A percentile compares a stretch with the other conserved stretches of the same genome.
These are phyloP conservation scores for Rissa tridactyla DNA, from an alignment of 2,113 vertebrate genomes.

Conservation along the genomic window DNA sequence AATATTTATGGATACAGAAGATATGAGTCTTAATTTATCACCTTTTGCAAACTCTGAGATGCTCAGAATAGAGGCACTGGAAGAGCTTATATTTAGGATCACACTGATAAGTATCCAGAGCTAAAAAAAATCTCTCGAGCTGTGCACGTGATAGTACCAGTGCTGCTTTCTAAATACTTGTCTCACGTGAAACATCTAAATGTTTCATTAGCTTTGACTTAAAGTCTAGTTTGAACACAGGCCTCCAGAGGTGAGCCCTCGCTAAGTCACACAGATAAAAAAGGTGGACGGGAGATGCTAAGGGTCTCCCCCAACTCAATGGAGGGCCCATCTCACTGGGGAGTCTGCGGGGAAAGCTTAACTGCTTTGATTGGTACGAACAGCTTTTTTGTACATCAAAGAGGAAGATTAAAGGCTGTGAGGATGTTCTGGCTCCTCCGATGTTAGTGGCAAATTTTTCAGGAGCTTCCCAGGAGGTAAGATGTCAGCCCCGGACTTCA, in stretches of 20 bases:
- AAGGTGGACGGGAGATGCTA: background rate
- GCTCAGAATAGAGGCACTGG: background rate
- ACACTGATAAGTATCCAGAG: background rate
- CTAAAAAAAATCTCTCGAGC: background rate
- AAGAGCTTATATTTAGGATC: background rate
- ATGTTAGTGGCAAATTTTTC: background rate
- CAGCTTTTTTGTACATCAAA: background rate
- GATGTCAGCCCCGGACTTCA: background rate
- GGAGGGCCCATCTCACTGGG: background rate
- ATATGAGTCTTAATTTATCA: background rate
- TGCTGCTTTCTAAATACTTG: background rate
- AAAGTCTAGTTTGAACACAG: background rate
- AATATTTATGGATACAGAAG: background rate
- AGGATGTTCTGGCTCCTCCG: background rate
- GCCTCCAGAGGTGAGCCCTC: background rate
- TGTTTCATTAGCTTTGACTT: background rate
- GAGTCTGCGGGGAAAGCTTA: background rate
- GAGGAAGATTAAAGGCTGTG: background rate
- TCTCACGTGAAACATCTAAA: background rate
- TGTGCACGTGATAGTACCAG: background rate
- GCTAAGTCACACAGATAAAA: background rate
- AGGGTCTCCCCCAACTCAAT: background rate
- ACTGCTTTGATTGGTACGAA: background rate
- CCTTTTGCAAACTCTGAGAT: background rate
- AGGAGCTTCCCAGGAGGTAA: background rate